Evolutionary conservation across 1,140 invertebrate genomes (phyloP).

Genomic region (Drosophila obscura): DNA sequence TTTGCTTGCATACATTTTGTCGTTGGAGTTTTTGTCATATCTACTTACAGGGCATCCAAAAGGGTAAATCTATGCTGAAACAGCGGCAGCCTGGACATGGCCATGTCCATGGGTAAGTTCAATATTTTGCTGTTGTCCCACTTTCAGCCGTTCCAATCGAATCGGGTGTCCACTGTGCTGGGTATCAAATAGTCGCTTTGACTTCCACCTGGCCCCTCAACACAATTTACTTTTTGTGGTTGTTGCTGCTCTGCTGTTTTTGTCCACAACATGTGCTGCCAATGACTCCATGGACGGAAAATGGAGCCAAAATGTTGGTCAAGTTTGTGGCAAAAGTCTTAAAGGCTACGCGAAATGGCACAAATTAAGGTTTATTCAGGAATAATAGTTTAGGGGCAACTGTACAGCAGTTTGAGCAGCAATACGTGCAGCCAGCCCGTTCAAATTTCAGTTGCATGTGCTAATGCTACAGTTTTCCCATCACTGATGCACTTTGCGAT

Average conservation of each 20-base stretch:
- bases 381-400: no score
- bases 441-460: no score
- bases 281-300: constrained; percentile 23
- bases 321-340: constrained; percentile 6
- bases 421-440: no score
- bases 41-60: constrained; percentile 30
- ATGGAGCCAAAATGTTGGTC: constrained; percentile 12
- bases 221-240: constrained; percentile 8
- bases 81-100: neutral
- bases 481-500: no score
- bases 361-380: no score
- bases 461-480: no score
- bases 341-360: no score
- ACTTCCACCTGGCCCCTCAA: neutral
- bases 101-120: no score
- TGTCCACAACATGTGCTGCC: constrained; percentile 28
- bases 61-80: neutral
- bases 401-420: no score
- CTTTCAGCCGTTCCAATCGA: no score
- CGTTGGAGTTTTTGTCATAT: constrained; percentile 37
- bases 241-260: constrained; percentile 12
- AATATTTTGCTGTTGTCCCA: no score
- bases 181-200: constrained; percentile 1
- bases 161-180: neutral
- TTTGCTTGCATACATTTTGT: constrained; percentile 58